Evolutionary conservation across 2,113 vertebrate species (phyloP), one percentile per base, ranked within the genome.

Genomic region (Neoarius graeffei): DNA sequence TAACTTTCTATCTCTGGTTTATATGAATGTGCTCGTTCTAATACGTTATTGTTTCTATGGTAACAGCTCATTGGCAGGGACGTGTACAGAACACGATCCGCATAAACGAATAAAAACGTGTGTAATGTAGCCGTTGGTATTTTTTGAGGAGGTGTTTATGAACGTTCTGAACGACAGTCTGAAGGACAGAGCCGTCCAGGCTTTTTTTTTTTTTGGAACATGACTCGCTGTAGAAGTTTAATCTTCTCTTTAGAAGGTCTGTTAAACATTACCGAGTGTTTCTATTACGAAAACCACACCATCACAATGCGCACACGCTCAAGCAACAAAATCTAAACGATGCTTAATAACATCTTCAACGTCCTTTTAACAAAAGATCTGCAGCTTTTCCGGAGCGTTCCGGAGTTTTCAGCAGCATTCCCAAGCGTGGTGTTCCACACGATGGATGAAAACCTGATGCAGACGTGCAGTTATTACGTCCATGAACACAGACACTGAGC

Each of bases 401-500:
- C 52, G 5, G 77, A 17, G 77, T 20, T 81, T 81, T 81, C 57
- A 56, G 27, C 8, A 23, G 14, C 56, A 6, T 30, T 2, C 59
- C 54, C 79, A n/a, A 59, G 79, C 79, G 30, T 8, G 8, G 79
- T 3, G 76, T n/a, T 54, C 4, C 50, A 54, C 76, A 79, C 11
- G 11, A 3, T 13, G 17, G 54, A 81, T 81, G 56, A 59, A 81
- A 81, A 79, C 76, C 79, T 14, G 79, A 81, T 81, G 19, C 27
- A 59, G 79, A 60, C 35, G 79, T 17, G 17, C 15, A 60, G 79
- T 0, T 11, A 11, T 81, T 56, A 81, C 79, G 79, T 81, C 79
- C 56, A 81, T 42, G 54, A 81, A 57, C 56, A 6, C 79, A 27
- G 79, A 81, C 79, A 81, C 7, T 60, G 79, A 81, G 79, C 79